Conservation (phyloP, 1,140 invertebrate genomes). For the Halesus radiatus region DNA sequence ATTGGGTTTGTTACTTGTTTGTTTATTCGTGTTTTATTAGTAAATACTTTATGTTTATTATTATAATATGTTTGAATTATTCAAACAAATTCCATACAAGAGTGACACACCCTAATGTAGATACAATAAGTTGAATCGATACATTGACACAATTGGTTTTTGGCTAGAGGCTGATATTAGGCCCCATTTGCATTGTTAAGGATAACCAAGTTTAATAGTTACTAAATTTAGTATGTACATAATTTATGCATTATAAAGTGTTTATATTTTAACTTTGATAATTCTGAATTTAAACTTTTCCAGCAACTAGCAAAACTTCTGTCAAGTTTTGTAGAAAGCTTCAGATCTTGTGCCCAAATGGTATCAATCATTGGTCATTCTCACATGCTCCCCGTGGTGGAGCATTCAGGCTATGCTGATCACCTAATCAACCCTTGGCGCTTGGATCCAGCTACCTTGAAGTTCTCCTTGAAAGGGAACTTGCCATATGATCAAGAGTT, state of each 20-base stretch:
- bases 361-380: constrained; percentile 92
- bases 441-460: constrained; percentile 87
- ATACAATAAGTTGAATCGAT: too few species aligned
- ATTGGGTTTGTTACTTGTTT: constrained; percentile 81
- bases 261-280: not conserved
- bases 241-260: not conserved
- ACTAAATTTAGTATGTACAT: too few species aligned
- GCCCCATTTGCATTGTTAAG: too few species aligned
- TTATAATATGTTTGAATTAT: too few species aligned
- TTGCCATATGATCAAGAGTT: constrained; percentile 92
- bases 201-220: too few species aligned
- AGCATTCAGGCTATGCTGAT: constrained; percentile 88
- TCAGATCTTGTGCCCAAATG: constrained; percentile 93
- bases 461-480: constrained; percentile 91
- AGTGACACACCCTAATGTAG: too few species aligned
- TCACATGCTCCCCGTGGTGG: constrained; percentile 93
- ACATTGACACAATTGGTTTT: too few species aligned
- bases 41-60: too few species aligned
- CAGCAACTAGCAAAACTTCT: constrained; percentile 88
- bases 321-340: constrained; percentile 92
- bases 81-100: too few species aligned
- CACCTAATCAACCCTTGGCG: constrained; percentile 93
- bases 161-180: too few species aligned
- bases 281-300: constrained; percentile 34
- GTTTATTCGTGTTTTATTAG: too few species aligned